A percentile compares a stretch with the other conserved stretches of the same genome.
phyloP scores from a whole-genome alignment of 1,140 invertebrate genomes.

The Oncopodura yosiiana region DNA sequence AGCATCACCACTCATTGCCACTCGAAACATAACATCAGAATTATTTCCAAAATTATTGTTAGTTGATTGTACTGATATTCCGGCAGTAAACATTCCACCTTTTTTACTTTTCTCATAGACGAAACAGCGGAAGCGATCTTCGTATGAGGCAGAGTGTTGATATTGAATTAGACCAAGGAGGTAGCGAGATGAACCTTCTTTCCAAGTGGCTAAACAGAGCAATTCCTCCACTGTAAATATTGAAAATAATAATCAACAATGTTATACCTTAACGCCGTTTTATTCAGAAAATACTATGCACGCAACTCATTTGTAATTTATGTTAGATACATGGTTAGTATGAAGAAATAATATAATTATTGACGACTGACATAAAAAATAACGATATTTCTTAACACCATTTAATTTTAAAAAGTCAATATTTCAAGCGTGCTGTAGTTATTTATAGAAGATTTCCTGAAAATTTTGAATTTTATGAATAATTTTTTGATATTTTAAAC shows the following conservation, averaged over 20 bases:
- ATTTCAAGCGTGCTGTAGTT: too few relatives aligned
- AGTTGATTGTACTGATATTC: not conserved
- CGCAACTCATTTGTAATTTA: too few relatives aligned
- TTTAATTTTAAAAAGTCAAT: too few relatives aligned
- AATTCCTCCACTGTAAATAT: slow-evolving; percentile 41
- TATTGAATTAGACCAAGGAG: slow-evolving; percentile 42
- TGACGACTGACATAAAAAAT: too few relatives aligned
- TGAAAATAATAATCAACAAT: not conserved
- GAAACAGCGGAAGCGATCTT: slow-evolving; percentile 44
- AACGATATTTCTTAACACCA: too few relatives aligned
- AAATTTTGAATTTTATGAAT: too few relatives aligned
- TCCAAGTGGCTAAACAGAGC: slow-evolving; percentile 43
- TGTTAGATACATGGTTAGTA: too few relatives aligned
- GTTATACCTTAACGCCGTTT: not conserved
- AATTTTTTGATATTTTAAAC: too few relatives aligned
- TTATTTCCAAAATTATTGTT: slow-evolving; percentile 40
- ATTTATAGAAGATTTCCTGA: too few relatives aligned
- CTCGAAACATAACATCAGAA: slow-evolving; percentile 49
- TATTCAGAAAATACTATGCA: not conserved
- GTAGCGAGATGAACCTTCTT: slow-evolving; percentile 43
- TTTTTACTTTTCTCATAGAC: slow-evolving; percentile 37
- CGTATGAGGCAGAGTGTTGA: slow-evolving; percentile 39
- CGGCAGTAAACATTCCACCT: not conserved
- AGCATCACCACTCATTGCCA: slow-evolving; percentile 70
- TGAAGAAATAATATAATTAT: too few relatives aligned